These are phyloP conservation scores for Cyphomyrus discorhynchus DNA, from an alignment of 2,113 vertebrate genomes.

Conservation along the genomic window DNA sequence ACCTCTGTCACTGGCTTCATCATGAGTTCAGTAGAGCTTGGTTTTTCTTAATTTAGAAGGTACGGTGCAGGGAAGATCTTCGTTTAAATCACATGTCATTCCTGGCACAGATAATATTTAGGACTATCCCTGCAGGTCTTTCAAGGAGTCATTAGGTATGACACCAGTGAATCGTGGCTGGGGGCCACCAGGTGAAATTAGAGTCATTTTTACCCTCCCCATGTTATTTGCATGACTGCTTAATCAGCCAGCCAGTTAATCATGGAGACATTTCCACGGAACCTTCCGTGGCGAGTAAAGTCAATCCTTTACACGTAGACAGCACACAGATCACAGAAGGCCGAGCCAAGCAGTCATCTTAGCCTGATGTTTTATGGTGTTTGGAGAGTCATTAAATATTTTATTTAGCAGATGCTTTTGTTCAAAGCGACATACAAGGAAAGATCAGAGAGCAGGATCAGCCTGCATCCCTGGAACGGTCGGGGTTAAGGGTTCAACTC, in stretches of 20 bases:
- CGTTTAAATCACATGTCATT: not conserved
- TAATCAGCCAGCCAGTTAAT: constrained; percentile 7
- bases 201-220: not conserved
- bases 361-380: not conserved
- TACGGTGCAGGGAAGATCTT: not conserved
- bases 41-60: not conserved
- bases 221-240: not conserved
- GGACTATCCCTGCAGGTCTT: not conserved
- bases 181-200: not conserved
- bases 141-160: not conserved
- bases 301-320: not conserved
- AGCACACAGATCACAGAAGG: not conserved
- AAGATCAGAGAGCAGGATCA: not conserved
- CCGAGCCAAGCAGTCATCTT: not conserved
- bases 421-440: not conserved
- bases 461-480: not conserved
- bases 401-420: not conserved
- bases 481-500: not conserved
- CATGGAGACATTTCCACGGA: not conserved
- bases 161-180: not conserved
- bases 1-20: not conserved
- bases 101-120: not conserved
- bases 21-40: not conserved
- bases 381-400: not conserved
- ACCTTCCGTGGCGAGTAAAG: not conserved